Percentiles rank a stretch among this genome's conserved stretches.
phyloP scores from a whole-genome alignment of 2,888 invertebrate genomes.

The Cataglyphis livida region DNA sequence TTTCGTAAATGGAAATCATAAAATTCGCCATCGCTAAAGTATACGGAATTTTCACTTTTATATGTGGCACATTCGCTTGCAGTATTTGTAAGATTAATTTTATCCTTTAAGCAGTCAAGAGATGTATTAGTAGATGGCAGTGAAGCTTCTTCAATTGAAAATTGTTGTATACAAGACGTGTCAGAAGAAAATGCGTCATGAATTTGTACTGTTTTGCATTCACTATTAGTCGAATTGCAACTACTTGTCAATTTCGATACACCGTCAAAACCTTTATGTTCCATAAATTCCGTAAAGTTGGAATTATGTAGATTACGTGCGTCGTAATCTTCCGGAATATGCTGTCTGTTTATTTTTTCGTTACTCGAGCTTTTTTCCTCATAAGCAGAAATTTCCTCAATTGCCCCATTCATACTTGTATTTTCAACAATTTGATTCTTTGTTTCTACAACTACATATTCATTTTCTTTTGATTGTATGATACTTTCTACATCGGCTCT shows the following conservation, averaged over 20 bases:
- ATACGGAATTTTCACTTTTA: conserved; percentile 35
- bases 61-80: conserved; percentile 52
- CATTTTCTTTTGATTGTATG: conserved; percentile 58
- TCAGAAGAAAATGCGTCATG: conserved; percentile 38
- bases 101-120: conserved; percentile 55
- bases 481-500: conserved; percentile 27
- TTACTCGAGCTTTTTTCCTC: not conserved
- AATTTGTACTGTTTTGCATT: conserved; percentile 51
- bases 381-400: not conserved
- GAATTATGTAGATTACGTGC: conserved; percentile 31
- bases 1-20: conserved; percentile 85
- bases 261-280: conserved; percentile 24
- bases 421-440: conserved; percentile 48
- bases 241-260: conserved; percentile 16
- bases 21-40: conserved; percentile 85
- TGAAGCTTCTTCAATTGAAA: conserved; percentile 57
- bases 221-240: conserved; percentile 21
- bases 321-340: conserved; percentile 25
- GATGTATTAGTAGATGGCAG: conserved; percentile 67
- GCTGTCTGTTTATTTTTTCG: not conserved
- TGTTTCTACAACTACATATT: conserved; percentile 24
- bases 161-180: conserved; percentile 39
- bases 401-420: not conserved
- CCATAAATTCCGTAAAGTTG: conserved; percentile 55
- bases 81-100: conserved; percentile 56